phyloP scores from a whole-genome alignment of 2,113 vertebrate species.

The Pomatorhinus ruficollis region DNA sequence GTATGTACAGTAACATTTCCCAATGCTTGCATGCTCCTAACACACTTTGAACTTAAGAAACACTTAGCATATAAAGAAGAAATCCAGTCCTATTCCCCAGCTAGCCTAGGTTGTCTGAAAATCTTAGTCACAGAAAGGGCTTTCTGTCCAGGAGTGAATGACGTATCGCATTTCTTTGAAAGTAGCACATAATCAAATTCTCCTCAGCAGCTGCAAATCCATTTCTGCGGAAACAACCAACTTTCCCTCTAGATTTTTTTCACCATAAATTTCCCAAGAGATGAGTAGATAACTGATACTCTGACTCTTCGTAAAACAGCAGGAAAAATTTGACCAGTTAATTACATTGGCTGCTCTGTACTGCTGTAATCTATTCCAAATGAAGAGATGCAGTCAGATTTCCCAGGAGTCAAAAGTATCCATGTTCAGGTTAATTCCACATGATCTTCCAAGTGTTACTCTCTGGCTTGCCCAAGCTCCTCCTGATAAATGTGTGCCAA shows the following conservation, averaged over 20 bases:
- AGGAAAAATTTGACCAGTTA: not conserved
- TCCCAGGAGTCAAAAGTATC: not conserved
- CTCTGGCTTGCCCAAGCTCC: not conserved
- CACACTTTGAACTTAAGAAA: not conserved
- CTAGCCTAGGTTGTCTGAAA: not conserved
- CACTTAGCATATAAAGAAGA: not conserved
- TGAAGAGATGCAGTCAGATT: not conserved
- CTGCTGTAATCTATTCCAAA: not conserved
- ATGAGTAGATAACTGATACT: not conserved
- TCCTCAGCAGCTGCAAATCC: slow-evolving; percentile 9
- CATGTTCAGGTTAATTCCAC: not conserved
- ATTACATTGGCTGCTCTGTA: not conserved
- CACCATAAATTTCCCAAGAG: not conserved
- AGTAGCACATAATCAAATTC: not conserved
- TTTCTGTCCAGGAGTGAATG: not conserved
- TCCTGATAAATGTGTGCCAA: not conserved
- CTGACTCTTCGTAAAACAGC: not conserved
- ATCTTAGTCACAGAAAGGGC: not conserved
- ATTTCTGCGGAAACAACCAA: not conserved
- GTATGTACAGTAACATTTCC: not conserved
- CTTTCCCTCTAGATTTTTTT: not conserved
- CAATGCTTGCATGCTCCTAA: not conserved
- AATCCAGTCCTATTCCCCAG: not conserved
- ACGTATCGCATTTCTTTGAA: not conserved
- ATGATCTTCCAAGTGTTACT: not conserved